Evolutionary conservation across 2,797 vertebrate species (phyloP).

Genomic region (Acipenser ruthenus): DNA sequence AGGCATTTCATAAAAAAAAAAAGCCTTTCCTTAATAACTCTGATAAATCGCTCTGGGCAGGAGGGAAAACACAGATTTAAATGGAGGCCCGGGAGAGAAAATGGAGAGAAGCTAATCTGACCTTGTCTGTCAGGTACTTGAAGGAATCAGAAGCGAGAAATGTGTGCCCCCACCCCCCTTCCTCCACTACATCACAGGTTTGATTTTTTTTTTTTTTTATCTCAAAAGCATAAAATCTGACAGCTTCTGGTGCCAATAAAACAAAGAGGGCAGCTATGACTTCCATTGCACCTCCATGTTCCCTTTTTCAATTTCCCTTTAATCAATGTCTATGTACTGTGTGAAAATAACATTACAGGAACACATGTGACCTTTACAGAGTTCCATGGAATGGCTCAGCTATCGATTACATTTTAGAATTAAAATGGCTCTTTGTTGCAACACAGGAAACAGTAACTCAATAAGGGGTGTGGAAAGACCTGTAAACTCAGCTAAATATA

Average conservation of each 20-base stretch:
- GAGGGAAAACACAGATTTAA: not conserved
- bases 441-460: no score
- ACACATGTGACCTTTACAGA: not conserved
- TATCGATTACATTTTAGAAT: no score
- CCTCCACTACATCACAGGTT: no score
- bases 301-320: not conserved
- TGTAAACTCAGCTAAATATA: no score
- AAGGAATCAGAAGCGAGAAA: not conserved
- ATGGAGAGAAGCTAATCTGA: constrained; percentile 1
- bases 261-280: constrained; percentile 1
- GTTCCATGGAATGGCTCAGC: no score
- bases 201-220: not conserved
- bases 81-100: not conserved
- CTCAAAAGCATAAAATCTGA: not conserved
- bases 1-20: not conserved
- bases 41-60: not conserved
- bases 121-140: constrained; percentile 7
- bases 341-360: constrained; percentile 7
- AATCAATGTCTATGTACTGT: not conserved
- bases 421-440: no score
- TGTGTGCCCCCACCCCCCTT: not conserved
- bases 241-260: not conserved
- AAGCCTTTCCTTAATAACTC: constrained; percentile 6
- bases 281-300: not conserved
- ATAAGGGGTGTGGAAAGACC: no score